These are phyloP conservation scores for Haliclystus octoradiatus DNA, from an alignment of 30 jellyfish, hydroid and myxozoan species.

Conservation along the genomic window DNA sequence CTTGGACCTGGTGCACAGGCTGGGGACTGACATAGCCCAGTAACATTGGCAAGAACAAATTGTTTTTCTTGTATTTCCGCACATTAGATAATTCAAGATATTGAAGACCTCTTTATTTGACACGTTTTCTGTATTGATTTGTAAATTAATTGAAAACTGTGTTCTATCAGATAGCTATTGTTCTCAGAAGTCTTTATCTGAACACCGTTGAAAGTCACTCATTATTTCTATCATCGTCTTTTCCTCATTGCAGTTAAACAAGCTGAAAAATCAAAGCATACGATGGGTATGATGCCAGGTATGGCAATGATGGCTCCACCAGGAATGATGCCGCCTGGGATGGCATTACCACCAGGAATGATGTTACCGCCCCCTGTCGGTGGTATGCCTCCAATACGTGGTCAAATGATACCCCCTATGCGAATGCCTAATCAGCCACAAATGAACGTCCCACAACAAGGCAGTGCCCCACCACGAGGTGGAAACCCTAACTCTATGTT, in stretches of 20 bases:
- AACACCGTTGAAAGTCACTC: too few species aligned
- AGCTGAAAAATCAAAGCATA: slow-evolving; percentile 72
- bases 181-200: not conserved
- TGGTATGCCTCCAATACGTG: not conserved
- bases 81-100: too few species aligned
- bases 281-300: slow-evolving; percentile 32
- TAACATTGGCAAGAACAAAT: too few species aligned
- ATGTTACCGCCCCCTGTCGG: slow-evolving; percentile 44
- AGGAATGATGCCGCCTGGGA: slow-evolving; percentile 82
- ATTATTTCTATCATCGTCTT: too few species aligned
- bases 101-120: too few species aligned
- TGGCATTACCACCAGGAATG: slow-evolving; percentile 90
- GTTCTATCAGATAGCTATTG: slow-evolving; percentile 6
- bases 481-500: not conserved
- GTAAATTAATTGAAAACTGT: too few species aligned
- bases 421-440: not conserved
- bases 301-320: slow-evolving; percentile 78
- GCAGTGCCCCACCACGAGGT: too few species aligned
- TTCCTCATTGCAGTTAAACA: slow-evolving; percentile 93
- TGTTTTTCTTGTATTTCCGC: too few species aligned
- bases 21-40: too few species aligned
- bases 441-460: too few species aligned
- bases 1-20: too few species aligned
- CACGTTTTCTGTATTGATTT: too few species aligned
- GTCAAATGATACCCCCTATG: not conserved